A percentile compares a stretch with the other conserved stretches of the same genome.
phyloP scores from a whole-genome alignment of 2,113 vertebrate genomes.

The Toxostoma redivivum region DNA sequence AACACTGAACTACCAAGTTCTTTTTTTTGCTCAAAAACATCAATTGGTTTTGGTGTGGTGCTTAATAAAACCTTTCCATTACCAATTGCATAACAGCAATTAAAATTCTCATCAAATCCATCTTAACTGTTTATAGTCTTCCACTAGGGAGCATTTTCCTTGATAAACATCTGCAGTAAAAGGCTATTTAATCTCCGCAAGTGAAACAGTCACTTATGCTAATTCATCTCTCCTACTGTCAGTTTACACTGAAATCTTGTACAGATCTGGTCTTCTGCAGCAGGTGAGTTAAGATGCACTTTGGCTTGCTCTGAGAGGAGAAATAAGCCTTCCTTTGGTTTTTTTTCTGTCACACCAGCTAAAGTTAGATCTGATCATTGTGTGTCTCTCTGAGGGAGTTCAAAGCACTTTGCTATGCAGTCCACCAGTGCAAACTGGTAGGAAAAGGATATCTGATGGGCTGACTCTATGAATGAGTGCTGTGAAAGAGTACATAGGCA shows the following conservation, averaged over 20 bases:
- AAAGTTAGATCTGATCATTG: background rate
- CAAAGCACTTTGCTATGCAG: background rate
- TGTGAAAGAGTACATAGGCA: background rate
- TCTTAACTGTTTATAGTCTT: slow-evolving; percentile 73
- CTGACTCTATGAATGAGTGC: background rate
- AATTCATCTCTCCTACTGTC: slow-evolving; percentile 70
- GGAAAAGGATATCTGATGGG: background rate
- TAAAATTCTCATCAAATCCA: slow-evolving; percentile 78
- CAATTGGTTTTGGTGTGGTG: slow-evolving; percentile 36
- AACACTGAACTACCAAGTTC: background rate
- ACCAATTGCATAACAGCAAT: slow-evolving; percentile 73
- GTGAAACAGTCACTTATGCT: slow-evolving; percentile 72
- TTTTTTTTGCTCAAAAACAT: slow-evolving; percentile 54
- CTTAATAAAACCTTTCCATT: slow-evolving; percentile 74
- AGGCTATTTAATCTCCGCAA: slow-evolving; percentile 75
- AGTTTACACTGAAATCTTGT: slow-evolving; percentile 64
- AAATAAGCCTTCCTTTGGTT: background rate
- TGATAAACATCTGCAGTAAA: slow-evolving; percentile 76
- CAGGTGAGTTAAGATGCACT: background rate
- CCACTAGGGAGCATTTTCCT: slow-evolving; percentile 73
- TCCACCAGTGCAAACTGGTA: background rate
- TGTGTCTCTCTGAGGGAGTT: background rate
- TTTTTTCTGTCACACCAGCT: background rate
- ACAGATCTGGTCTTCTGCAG: background rate
- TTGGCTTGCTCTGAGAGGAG: background rate